Conservation (phyloP, 2,113 vertebrate genomes). For the Onychorhynchus coronatus region DNA sequence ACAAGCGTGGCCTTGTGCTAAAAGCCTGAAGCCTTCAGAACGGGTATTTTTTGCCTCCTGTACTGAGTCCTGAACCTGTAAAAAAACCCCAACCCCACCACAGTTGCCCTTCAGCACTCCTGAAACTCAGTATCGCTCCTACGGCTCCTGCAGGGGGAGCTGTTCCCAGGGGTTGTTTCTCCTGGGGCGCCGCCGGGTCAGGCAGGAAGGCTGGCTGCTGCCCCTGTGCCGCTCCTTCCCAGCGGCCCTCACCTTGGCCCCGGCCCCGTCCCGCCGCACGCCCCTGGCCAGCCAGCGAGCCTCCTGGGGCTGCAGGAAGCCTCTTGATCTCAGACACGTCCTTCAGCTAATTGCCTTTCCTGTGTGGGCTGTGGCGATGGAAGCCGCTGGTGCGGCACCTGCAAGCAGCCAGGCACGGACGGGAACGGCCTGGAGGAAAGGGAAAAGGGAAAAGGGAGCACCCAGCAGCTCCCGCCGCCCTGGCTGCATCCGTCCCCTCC, state of each 20-base stretch:
- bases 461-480: neutral
- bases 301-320: neutral
- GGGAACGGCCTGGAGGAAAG: neutral
- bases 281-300: neutral
- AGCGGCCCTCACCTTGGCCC: neutral
- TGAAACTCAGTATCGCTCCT: accelerated
- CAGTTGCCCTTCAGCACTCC: neutral
- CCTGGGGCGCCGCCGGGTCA: neutral
- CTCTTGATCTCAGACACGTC: neutral
- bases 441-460: slow-evolving; percentile 23
- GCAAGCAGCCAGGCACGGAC: neutral
- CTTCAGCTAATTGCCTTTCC: neutral
- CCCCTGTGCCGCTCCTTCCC: neutral
- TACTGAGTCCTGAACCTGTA: neutral
- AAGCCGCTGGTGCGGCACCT: neutral
- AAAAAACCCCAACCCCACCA: neutral
- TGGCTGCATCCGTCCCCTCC: neutral
- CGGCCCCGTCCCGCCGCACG: neutral
- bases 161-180: neutral
- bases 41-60: neutral
- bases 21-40: neutral
- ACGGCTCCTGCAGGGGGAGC: accelerated
- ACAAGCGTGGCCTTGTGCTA: neutral
- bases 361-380: neutral
- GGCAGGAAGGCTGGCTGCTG: neutral